phyloP scores from a whole-genome alignment of 2,113 vertebrate species.

The Caranx ignobilis region DNA sequence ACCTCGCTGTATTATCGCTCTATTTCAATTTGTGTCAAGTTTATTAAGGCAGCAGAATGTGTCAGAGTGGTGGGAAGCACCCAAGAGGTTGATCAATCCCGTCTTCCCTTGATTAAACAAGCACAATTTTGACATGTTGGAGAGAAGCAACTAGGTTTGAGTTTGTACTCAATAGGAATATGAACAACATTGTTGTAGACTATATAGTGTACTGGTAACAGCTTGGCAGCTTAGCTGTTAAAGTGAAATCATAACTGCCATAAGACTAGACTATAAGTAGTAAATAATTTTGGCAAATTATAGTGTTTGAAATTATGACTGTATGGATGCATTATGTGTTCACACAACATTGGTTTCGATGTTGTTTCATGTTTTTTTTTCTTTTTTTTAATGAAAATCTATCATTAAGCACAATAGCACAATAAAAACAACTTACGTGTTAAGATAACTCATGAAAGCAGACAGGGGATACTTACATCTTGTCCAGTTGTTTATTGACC shows the following conservation, averaged over 20 bases:
- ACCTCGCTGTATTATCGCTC: constrained; percentile 11
- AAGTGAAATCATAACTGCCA: background rate
- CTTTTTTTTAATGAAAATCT: background rate
- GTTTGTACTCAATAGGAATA: background rate
- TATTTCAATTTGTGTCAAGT: constrained; percentile 4
- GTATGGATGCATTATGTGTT: no score
- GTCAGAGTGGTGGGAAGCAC: constrained; percentile 36
- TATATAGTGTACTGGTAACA: background rate
- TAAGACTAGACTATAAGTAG: no score
- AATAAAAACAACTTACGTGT: background rate
- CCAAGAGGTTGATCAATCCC: constrained; percentile 3
- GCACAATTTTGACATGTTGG: background rate
- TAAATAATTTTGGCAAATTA: no score
- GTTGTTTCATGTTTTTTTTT: no score
- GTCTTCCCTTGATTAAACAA: constrained; percentile 1
- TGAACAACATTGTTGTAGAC: background rate
- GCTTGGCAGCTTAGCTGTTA: background rate
- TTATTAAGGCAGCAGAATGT: constrained; percentile 27
- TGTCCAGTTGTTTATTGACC: constrained; percentile 98
- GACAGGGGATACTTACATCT: constrained; percentile 88
- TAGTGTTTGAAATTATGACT: no score
- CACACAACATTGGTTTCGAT: no score
- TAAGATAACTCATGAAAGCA: background rate
- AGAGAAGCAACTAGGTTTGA: background rate
- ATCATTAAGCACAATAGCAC: no score